Conservation (phyloP, 2,797 vertebrate genomes). For the Rallus crepitans region DNA sequence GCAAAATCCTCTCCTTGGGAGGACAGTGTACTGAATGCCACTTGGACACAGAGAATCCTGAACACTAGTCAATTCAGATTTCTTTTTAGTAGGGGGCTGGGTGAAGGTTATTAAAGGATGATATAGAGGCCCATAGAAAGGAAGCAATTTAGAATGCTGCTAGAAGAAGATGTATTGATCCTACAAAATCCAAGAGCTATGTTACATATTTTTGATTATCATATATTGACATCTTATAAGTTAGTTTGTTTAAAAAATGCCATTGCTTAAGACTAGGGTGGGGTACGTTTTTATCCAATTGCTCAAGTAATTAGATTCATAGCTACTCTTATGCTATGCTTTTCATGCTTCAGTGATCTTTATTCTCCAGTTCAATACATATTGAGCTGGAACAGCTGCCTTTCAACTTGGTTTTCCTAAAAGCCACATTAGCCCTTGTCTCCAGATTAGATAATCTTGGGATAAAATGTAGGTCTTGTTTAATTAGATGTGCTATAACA, state of each 20-base stretch:
- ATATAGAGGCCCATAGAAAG: not conserved
- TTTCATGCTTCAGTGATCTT: conserved; percentile 46
- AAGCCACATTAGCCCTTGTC: not conserved
- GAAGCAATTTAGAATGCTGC: not conserved
- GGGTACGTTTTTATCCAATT: conserved; percentile 25
- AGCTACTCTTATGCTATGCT: not conserved
- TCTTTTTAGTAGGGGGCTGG: not conserved
- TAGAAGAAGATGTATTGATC: not conserved
- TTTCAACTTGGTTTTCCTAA: conserved; percentile 13
- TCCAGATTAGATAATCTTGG: not conserved
- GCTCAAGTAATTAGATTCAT: conserved; percentile 49
- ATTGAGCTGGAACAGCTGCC: conserved; percentile 43
- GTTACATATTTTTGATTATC: not conserved
- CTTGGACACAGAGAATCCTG: not conserved
- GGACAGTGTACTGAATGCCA: no score
- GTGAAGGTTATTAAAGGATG: not conserved
- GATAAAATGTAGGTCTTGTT: not conserved
- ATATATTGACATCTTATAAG: not conserved
- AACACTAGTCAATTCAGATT: not conserved
- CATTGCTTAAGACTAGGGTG: not conserved
- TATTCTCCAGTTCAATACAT: conserved; percentile 49
- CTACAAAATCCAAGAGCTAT: not conserved
- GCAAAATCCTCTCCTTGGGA: not conserved
- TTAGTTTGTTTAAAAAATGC: not conserved
- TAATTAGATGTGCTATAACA: not conserved